Base-by-base conservation (phyloP, 92 coral and sea anemone genomes). In the Palythoa grandis region DNA sequence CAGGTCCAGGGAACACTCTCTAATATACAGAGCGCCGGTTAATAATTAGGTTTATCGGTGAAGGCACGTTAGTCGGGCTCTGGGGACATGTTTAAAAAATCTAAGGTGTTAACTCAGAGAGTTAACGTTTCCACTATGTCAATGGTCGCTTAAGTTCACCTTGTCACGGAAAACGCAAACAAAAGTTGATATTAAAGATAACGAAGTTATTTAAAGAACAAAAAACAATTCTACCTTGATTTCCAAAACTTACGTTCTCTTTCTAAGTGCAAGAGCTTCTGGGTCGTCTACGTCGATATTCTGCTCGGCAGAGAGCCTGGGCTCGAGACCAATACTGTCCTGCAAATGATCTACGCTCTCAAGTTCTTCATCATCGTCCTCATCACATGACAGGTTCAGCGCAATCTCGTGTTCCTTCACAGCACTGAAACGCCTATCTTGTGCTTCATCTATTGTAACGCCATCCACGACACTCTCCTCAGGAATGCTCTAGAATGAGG, bases 201-300 rank as follows among this genome's bases (percentile, higher is more conserved):
- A 43, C 50, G 9, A 43, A 43, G 50, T 29, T 43, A 8, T 69
- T 12, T 37, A 12, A 7, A 17, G n/a, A 58, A 13, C 2, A 25
- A 20, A 13, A 39, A 25, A 43, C 29, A 1, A 65, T 48, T 25
- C 37, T 24, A 7, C 71, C n/a, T 29, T 1, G 11, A 74, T 39
- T 19, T 19, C 37, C 47, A n/a, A 7, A n/a, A 82, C 99, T 90
- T 88, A 97, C 99, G 96, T 97, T 89, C 99, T 85, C 76, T 97
- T 97, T 79, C 95, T 97, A 76, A 97, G 97, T 22, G 99, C 98
- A 1, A 96, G 89, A 5, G 98, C 98, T 68, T 96, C 98, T 9
- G 94, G 95, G 80, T 96, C 98, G 24, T 96, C 98, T 72, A 87
- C 79, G 15, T 92, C 91, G 78, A 79, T 88, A 39, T 76, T 74